Evolutionary conservation across 2,113 vertebrate genomes (phyloP), one percentile per base, ranked within the genome.

Genomic region (Sylvia atricapilla): DNA sequence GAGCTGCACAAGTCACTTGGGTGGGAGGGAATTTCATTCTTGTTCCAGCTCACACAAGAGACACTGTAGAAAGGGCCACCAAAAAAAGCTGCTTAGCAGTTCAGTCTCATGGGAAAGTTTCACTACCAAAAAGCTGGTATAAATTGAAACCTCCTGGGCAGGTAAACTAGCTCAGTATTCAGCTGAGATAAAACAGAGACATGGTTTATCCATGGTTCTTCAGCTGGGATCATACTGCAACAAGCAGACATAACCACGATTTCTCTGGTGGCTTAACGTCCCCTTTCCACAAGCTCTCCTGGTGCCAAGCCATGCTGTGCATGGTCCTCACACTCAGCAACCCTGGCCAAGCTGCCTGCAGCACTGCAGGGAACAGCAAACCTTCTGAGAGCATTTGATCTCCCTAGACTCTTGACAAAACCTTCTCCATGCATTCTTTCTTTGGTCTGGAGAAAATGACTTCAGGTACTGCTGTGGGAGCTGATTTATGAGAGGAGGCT

Each of bases 401-500:
- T 78, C 60, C 55, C 59, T 25, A 35, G 74, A 55, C 39, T 74
- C 72, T 64, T 7, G 58, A 50, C 52, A 64, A 95, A 96, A 94
- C 39, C 69, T 95, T 93, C 62, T 91, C 84, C 69, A 49, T 56
- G 82, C 83, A 41, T 79, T 93, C 64, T 97, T 93, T 84, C 62
- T 97, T 94, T 87, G 69, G 87, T 70, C 77, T 89, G 67, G 41
- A 67, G 89, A 96, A 89, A 89, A 94, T 62, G 15, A 93, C 74
- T 96, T 97, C 93, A 91, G 81, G 86, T 93, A 55, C 93, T 96
- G 92, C 82, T 73, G 87, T 72, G 60, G 88, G 60, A 95, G 85
- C 92, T 96, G 81, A 96, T 93, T 97, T 95, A 97, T 19, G 68
- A 97, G 91, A 91, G 88, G 75, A 92, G 67, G 66, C 87, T 84